Evolutionary conservation across 2,113 vertebrate genomes (phyloP), one percentile per base, ranked within the genome.

Genomic region (Triplophysa rosa): DNA sequence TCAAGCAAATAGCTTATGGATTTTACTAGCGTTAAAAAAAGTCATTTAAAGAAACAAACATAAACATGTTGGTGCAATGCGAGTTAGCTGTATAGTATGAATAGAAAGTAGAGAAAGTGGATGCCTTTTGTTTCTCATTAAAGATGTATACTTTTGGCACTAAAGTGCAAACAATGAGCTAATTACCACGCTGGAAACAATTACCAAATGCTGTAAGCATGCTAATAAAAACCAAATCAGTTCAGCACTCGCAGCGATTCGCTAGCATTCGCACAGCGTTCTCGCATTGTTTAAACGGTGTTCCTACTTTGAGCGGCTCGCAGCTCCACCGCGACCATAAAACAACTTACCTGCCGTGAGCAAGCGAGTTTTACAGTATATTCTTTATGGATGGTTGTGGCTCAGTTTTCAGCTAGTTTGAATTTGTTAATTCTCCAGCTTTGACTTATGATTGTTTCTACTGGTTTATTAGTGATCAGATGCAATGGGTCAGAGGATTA

Each of bases 141-240:
- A 67, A 84, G 68, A 81, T 73, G 54, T 83, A 83, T 82, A 78
- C 80, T 47, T 82, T 83, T 84, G 83, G 83, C 84, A 83, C 58
- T 16, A 68, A 85, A 78, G 84, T 84, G 88, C 81, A 85, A 87
- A 89, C 88, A 88, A 89, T 87, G 85, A 88, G 69, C 83, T 86
- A 87, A 89, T 81, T 83, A 87, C 82, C 68, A 85, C 75, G 84
- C 80, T 87, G 86, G 83, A 80, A 86, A 85, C 86, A 87, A 85
- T 87, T 89, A 87, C 88, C 54, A 63, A 79, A 82, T 73, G 79
- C 80, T 85, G 81, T 79, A 87, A 85, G 84, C 80, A 81, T 80
- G 80, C 83, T 86, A 86, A 86, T 89, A 87, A 87, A 86, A 85
- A 68, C 21, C 77, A 78, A 74, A 84, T 84, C 80, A 75, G 63